These are phyloP conservation scores for Xanthorhoe spadicearia DNA, from an alignment of 2,888 invertebrate species.

Conservation along the genomic window DNA sequence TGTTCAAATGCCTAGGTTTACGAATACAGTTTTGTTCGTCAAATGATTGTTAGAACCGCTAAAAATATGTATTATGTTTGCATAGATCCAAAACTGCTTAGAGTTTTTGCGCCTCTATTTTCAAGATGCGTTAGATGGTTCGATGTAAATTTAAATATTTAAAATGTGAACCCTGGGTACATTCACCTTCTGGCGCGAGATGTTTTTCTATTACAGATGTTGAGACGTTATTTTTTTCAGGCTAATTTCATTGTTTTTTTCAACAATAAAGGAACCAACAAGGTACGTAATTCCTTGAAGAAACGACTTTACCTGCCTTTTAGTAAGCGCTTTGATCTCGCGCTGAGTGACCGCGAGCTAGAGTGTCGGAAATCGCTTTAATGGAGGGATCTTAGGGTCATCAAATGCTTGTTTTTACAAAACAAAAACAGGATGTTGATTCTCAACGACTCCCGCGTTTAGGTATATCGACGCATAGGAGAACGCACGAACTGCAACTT, in stretches of 20 bases:
- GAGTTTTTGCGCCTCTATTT: no score
- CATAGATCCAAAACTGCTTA: no score
- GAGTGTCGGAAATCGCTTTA: slow-evolving; percentile 73
- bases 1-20: neutral
- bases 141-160: no score
- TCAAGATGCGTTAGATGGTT: no score
- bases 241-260: no score
- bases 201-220: no score
- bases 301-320: slow-evolving; percentile 43
- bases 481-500: no score
- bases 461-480: no score
- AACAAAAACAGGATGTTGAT: neutral
- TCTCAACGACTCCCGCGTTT: neutral
- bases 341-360: slow-evolving; percentile 55
- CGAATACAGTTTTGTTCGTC: neutral
- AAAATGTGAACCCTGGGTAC: no score
- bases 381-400: slow-evolving; percentile 57
- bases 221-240: no score
- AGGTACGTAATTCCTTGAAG: neutral
- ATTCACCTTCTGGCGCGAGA: no score
- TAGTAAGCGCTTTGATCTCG: slow-evolving; percentile 62
- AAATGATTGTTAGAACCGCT: neutral
- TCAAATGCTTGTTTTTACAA: neutral
- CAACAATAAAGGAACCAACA: neutral
- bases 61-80: no score